A percentile compares a stretch with the other conserved stretches of the same genome.
These are phyloP conservation scores for Tetranychus urticae DNA, from an alignment of 1,140 invertebrate genomes.

Conservation along the genomic window DNA sequence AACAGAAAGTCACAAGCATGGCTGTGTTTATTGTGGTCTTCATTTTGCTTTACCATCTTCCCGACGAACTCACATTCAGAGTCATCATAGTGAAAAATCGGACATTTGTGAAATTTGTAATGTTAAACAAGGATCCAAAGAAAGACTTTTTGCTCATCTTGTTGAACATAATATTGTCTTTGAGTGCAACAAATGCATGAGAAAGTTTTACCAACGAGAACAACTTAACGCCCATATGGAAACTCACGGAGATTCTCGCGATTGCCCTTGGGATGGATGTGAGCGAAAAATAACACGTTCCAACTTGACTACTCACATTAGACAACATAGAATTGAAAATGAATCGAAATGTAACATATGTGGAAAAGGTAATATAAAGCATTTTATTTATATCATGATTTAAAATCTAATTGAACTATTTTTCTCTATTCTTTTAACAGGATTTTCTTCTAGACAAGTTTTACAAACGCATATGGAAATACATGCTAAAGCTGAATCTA, in stretches of 20 bases:
- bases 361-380: constrained; percentile 10
- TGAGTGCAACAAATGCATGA: constrained; percentile 16
- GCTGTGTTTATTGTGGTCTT: constrained; percentile 15
- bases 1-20: constrained; percentile 16
- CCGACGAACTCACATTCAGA: constrained; percentile 16
- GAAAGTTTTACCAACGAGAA: constrained; percentile 15
- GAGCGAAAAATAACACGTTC: constrained; percentile 14
- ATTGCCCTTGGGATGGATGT: constrained; percentile 16
- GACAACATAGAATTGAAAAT: constrained; percentile 15
- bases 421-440: not conserved
- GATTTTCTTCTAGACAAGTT: constrained; percentile 13
- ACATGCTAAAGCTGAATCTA: constrained; percentile 6
- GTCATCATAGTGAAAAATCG: constrained; percentile 13
- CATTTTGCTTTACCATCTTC: constrained; percentile 16
- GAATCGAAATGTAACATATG: constrained; percentile 15
- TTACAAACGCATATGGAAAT: constrained; percentile 13
- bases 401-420: not conserved
- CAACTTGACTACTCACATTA: constrained; percentile 15
- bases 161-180: constrained; percentile 15
- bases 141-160: constrained; percentile 13
- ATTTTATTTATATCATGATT: not conserved
- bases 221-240: constrained; percentile 16
- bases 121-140: constrained; percentile 2
- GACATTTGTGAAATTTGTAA: constrained; percentile 11
- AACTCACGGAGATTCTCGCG: constrained; percentile 14